phyloP scores from a whole-genome alignment of 1,140 invertebrate genomes.

The Helicoverpa zea region DNA sequence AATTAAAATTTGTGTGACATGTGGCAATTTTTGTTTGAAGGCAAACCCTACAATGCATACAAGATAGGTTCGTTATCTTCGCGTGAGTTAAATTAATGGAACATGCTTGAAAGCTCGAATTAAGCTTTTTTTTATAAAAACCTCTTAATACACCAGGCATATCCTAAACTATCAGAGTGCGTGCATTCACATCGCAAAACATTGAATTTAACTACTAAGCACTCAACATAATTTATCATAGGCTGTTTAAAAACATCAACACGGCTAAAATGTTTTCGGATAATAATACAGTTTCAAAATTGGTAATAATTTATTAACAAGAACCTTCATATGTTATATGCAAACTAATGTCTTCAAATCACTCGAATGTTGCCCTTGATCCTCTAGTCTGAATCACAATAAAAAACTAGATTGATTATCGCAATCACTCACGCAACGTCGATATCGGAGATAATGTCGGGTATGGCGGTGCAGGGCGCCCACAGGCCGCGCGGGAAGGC shows the following conservation, averaged over 20 bases:
- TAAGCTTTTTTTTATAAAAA: no score
- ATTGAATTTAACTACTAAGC: background rate
- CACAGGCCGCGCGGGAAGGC: conserved; percentile 52
- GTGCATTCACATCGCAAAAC: background rate
- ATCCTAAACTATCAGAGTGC: background rate
- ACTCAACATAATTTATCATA: background rate
- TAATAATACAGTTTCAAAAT: conserved; percentile 21
- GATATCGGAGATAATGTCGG: conserved; percentile 57
- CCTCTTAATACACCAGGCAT: no score
- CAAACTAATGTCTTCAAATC: conserved; percentile 36
- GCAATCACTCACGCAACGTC: conserved; percentile 61
- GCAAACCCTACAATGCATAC: background rate
- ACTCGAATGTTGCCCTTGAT: conserved; percentile 37
- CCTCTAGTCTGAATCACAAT: conserved; percentile 21
- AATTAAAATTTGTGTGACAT: conserved; percentile 33
- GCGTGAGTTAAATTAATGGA: background rate
- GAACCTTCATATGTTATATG: conserved; percentile 17
- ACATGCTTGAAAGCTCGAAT: no score
- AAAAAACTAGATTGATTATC: conserved; percentile 51
- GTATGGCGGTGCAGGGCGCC: conserved; percentile 24
- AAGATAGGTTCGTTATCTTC: background rate
- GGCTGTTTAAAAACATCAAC: conserved; percentile 1
- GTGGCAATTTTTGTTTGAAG: conserved; percentile 6
- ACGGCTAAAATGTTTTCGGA: background rate
- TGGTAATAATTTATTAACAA: background rate